These are phyloP conservation scores for Pipa parva DNA, from an alignment of 2,113 vertebrate species.

Conservation along the genomic window DNA sequence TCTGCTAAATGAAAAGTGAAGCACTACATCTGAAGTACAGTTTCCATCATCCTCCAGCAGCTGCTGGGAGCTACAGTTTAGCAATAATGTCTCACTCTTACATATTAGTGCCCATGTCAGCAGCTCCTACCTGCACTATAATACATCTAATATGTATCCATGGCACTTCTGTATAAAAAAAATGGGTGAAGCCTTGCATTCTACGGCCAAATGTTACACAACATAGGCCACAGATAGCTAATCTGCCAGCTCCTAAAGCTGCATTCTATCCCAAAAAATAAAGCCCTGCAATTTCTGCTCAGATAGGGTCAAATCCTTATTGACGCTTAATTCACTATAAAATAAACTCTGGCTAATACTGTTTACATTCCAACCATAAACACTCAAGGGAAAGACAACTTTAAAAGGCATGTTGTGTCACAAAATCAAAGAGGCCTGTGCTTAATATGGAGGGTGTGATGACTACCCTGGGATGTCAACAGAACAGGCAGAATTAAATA, in stretches of 20 bases:
- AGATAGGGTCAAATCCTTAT: constrained; percentile 23
- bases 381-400: constrained; percentile 9
- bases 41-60: no score
- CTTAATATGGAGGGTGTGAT: not conserved
- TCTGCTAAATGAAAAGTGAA: no score
- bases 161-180: no score
- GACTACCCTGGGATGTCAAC: not conserved
- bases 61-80: no score
- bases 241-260: not conserved
- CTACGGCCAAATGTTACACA: no score
- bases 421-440: constrained; percentile 22
- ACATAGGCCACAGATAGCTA: no score
- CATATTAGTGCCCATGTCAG: no score
- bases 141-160: no score
- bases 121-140: no score
- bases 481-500: not conserved
- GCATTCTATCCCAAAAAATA: constrained; percentile 17
- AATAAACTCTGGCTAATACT: constrained; percentile 30
- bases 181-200: no score
- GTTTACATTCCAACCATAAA: constrained; percentile 23
- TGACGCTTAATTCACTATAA: constrained; percentile 31
- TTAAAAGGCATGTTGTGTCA: constrained; percentile 10
- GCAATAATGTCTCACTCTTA: no score
- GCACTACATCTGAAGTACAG: no score
- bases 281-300: constrained; percentile 12